A percentile compares a stretch with the other conserved stretches of the same genome.
Evolutionary conservation across 2,888 invertebrate genomes (phyloP).

Genomic region (Dryocosmus kuriphilus): DNA sequence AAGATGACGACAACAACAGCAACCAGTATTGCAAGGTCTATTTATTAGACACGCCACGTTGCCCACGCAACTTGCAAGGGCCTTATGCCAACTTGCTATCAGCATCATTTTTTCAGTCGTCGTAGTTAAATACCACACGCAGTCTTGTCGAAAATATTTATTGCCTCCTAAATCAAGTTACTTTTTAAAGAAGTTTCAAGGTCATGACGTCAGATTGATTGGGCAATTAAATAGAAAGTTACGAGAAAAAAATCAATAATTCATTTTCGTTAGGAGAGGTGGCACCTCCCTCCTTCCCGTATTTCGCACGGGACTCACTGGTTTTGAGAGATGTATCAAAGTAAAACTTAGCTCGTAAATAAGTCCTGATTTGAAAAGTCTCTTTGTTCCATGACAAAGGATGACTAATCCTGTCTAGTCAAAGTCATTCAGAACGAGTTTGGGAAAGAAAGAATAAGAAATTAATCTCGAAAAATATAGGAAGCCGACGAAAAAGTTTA

Average conservation of each 20-base stretch:
- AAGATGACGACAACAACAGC: background rate
- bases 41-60: conserved; percentile 67
- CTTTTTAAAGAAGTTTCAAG: background rate
- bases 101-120: background rate
- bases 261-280: too few species aligned
- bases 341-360: background rate
- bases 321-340: background rate
- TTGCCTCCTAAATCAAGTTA: background rate
- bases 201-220: background rate
- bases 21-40: conserved; percentile 43
- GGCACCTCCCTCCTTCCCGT: too few species aligned
- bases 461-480: background rate
- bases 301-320: background rate
- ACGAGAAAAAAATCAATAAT: background rate
- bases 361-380: background rate
- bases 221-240: background rate
- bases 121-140: background rate
- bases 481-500: background rate
- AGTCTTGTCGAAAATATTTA: background rate
- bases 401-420: background rate
- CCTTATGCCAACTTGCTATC: conserved; percentile 45
- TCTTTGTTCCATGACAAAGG: background rate
- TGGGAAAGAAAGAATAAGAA: background rate
- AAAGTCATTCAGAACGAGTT: conserved; percentile 1
- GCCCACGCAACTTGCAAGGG: conserved; percentile 51